These are phyloP conservation scores for Ceraclea dissimilis DNA, from an alignment of 2,888 invertebrate species.

Conservation along the genomic window DNA sequence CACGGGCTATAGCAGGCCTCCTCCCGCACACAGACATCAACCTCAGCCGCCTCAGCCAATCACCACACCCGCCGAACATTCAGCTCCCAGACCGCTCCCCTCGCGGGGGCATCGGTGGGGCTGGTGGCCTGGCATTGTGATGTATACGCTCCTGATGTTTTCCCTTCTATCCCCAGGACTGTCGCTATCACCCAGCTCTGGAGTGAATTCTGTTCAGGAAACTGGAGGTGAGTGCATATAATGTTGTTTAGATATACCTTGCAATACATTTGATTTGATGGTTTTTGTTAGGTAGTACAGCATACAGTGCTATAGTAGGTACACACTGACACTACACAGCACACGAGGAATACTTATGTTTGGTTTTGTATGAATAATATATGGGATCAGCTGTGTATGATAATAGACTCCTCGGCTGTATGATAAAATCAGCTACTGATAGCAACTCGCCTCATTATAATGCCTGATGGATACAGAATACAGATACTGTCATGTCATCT, in stretches of 20 bases:
- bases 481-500: background rate
- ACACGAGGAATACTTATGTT: too few species aligned
- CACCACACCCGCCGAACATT: background rate
- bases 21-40: background rate
- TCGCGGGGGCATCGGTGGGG: conserved; percentile 1
- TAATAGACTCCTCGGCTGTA: background rate
- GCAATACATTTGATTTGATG: background rate
- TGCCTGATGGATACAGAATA: background rate
- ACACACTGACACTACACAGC: too few species aligned
- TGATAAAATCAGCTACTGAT: background rate
- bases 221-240: conserved; percentile 22
- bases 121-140: conserved; percentile 3
- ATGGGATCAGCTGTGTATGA: too few species aligned
- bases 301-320: too few species aligned
- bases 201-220: conserved; percentile 16
- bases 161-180: conserved; percentile 5
- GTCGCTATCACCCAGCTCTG: conserved; percentile 17
- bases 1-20: background rate
- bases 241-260: conserved; percentile 1
- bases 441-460: background rate
- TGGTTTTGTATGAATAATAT: too few species aligned
- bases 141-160: conserved; percentile 7
- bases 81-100: background rate
- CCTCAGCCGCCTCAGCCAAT: background rate
- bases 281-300: too few species aligned